phyloP scores from a whole-genome alignment of 2,888 invertebrate genomes.

The Lottia gigantea region DNA sequence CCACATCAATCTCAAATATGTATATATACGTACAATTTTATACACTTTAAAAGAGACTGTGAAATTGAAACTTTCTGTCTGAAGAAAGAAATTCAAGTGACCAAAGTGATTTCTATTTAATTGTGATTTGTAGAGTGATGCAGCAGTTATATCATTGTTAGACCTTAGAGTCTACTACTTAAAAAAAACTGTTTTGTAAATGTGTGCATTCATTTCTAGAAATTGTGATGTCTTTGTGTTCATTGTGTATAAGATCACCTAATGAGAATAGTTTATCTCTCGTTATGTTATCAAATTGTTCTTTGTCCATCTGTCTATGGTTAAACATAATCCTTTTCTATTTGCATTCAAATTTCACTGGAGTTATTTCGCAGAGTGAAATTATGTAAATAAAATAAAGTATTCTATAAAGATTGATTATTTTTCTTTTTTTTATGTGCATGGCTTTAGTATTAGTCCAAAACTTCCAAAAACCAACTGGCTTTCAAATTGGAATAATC shows the following conservation, averaged over 20 bases:
- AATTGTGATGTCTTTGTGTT: conserved; percentile 10
- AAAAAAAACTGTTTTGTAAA: background rate
- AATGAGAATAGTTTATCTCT: background rate
- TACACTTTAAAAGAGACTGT: too few species aligned
- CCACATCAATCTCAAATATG: too few species aligned
- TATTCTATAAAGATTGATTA: conserved; percentile 5
- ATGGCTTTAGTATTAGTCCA: too few species aligned
- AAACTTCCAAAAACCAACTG: too few species aligned
- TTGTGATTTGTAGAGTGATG: background rate
- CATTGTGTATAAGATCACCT: background rate
- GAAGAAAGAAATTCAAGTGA: background rate
- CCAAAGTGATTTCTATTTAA: conserved; percentile 5
- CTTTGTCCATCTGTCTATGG: conserved; percentile 10
- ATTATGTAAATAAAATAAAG: conserved; percentile 11
- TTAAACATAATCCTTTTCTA: conserved; percentile 8
- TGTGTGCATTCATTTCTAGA: background rate
- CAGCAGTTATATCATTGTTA: background rate
- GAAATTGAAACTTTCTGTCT: too few species aligned
- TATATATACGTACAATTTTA: too few species aligned
- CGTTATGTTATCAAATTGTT: conserved; percentile 1
- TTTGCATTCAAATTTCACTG: conserved; percentile 10
- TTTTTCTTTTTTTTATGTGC: too few species aligned
- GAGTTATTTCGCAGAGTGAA: background rate
- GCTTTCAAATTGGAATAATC: too few species aligned
- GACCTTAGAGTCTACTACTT: conserved; percentile 1